phyloP scores from a whole-genome alignment of 2,113 vertebrate genomes.

The Pelvicachromis taeniatus region DNA sequence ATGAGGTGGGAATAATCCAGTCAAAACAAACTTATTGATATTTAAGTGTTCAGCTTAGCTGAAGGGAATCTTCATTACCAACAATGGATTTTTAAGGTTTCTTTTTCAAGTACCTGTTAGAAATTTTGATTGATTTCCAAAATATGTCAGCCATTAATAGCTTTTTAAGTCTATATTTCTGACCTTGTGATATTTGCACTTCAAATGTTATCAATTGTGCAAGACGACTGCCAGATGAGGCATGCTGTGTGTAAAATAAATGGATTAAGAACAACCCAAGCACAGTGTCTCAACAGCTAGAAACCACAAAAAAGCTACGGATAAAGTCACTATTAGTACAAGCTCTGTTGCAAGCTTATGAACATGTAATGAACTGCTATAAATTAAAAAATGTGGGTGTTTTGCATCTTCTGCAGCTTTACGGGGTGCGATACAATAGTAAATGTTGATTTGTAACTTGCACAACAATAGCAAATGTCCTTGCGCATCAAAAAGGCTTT shows the following conservation, averaged over 20 bases:
- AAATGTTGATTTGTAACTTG: not conserved
- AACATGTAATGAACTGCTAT: not conserved
- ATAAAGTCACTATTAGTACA: not conserved
- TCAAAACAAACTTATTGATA: not conserved
- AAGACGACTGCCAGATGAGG: not conserved
- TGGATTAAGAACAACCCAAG: not conserved
- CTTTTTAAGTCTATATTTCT: not conserved
- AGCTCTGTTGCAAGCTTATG: not conserved
- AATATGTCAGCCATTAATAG: not conserved
- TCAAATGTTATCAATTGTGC: not conserved
- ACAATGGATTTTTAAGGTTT: not conserved
- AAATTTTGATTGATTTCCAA: not conserved
- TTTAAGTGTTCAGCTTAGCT: not conserved
- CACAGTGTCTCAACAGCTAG: not conserved
- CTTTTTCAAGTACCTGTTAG: not conserved
- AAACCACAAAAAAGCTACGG: conserved; percentile 7
- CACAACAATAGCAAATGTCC: not conserved
- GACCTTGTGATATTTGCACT: not conserved
- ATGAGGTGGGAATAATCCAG: not conserved
- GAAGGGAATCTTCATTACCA: not conserved
- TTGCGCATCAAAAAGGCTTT: not conserved
- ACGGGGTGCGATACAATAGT: not conserved
- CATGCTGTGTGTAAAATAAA: not conserved
- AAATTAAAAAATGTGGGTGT: not conserved
- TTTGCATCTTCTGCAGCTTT: not conserved